Conservation (phyloP, 1,140 invertebrate genomes). For the Gryon sp. region DNA sequence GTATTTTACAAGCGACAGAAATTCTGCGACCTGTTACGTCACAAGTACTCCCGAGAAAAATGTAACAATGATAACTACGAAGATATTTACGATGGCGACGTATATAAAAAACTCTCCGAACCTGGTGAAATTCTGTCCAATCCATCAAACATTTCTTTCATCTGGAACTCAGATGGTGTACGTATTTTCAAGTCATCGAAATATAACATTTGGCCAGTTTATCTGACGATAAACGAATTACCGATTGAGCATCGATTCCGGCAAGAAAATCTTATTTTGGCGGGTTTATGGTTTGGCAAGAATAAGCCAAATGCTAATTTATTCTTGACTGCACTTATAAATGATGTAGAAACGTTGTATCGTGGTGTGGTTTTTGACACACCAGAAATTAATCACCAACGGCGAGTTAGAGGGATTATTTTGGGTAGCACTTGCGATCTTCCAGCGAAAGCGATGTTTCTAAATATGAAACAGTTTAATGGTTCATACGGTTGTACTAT, state of each 20-base stretch:
- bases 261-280: not conserved
- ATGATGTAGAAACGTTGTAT: too few relatives aligned
- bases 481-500: too few relatives aligned
- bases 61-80: not conserved
- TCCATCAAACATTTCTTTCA: not conserved
- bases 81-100: not conserved
- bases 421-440: too few relatives aligned
- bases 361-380: too few relatives aligned
- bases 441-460: too few relatives aligned
- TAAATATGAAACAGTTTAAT: too few relatives aligned
- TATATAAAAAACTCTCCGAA: not conserved
- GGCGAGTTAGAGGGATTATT: too few relatives aligned
- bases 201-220: constrained; percentile 9
- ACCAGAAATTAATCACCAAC: too few relatives aligned
- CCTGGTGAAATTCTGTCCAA: not conserved
- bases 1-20: not conserved
- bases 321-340: too few relatives aligned
- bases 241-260: not conserved
- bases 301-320: not conserved
- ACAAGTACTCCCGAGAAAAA: not conserved
- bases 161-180: constrained; percentile 5
- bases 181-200: constrained; percentile 2
- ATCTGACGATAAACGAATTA: constrained; percentile 1
- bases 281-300: too few relatives aligned
- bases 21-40: too few relatives aligned